Evolutionary conservation across 2,888 invertebrate genomes (phyloP).

Genomic region (Drosophila peninsularis): DNA sequence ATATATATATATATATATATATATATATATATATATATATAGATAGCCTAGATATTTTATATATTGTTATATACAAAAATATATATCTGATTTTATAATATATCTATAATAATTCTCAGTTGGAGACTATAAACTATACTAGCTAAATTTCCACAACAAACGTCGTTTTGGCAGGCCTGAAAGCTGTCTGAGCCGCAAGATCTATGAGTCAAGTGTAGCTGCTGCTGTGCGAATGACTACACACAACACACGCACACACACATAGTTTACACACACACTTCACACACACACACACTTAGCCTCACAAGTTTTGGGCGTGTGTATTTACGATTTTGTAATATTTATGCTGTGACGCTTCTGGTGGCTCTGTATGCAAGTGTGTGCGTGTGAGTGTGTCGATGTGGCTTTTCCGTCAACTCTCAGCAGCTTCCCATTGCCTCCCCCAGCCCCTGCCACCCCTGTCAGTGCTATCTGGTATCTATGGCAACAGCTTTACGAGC

Average conservation of each 20-base stretch:
- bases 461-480: constrained; percentile 52
- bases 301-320: constrained; percentile 29
- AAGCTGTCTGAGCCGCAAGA: constrained; percentile 11
- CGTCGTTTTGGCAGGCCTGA: constrained; percentile 9
- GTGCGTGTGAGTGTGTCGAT: constrained; percentile 29
- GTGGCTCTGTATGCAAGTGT: constrained; percentile 8
- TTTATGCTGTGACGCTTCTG: constrained; percentile 66
- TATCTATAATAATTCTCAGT: neutral
- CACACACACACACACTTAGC: constrained; percentile 13
- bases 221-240: constrained; percentile 48
- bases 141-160: neutral
- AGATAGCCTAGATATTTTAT: no score
- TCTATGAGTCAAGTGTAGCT: constrained; percentile 17
- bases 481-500: constrained; percentile 71
- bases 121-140: neutral
- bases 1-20: no score
- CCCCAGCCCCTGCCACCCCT: neutral
- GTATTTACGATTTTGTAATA: constrained; percentile 76
- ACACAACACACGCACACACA: constrained; percentile 13
- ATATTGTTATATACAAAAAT: no score
- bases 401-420: constrained; percentile 43
- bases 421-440: neutral
- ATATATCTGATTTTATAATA: neutral
- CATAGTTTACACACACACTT: constrained; percentile 11
- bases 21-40: no score